phyloP scores from a whole-genome alignment of 1,140 invertebrate genomes.

The Cephus cinctus region DNA sequence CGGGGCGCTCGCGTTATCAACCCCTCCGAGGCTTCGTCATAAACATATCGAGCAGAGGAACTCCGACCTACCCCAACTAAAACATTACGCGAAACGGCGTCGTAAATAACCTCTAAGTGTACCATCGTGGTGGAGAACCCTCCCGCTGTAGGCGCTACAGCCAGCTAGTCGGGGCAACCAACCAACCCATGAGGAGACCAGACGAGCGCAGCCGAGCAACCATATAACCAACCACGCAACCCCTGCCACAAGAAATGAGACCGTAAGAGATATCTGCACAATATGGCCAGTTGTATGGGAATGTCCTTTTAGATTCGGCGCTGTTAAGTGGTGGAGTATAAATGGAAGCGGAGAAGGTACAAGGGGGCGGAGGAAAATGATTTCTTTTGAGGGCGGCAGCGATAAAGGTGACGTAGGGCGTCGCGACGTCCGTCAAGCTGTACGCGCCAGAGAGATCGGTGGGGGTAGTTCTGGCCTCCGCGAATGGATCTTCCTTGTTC shows the following conservation, averaged over 20 bases:
- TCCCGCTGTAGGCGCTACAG: no score
- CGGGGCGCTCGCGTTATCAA: background rate
- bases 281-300: no score
- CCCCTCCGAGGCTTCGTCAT: constrained; percentile 29
- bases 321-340: no score
- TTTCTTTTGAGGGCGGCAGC: constrained; percentile 37
- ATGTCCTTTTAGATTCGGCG: no score
- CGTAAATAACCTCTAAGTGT: constrained; percentile 53
- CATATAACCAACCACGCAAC: no score
- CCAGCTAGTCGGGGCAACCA: constrained; percentile 20
- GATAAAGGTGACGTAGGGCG: constrained; percentile 53
- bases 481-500: constrained; percentile 23
- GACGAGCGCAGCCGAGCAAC: constrained; percentile 21
- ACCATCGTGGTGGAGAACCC: constrained; percentile 36
- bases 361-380: constrained; percentile 23
- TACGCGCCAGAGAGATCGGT: constrained; percentile 25
- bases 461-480: background rate
- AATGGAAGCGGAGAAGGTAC: constrained; percentile 12
- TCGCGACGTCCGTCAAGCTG: constrained; percentile 54
- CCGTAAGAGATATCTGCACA: no score
- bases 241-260: no score
- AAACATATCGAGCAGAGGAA: constrained; percentile 45
- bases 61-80: constrained; percentile 48
- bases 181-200: constrained; percentile 20
- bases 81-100: constrained; percentile 47